phyloP scores from a whole-genome alignment of 2,113 vertebrate genomes.

The Pongo abelii region DNA sequence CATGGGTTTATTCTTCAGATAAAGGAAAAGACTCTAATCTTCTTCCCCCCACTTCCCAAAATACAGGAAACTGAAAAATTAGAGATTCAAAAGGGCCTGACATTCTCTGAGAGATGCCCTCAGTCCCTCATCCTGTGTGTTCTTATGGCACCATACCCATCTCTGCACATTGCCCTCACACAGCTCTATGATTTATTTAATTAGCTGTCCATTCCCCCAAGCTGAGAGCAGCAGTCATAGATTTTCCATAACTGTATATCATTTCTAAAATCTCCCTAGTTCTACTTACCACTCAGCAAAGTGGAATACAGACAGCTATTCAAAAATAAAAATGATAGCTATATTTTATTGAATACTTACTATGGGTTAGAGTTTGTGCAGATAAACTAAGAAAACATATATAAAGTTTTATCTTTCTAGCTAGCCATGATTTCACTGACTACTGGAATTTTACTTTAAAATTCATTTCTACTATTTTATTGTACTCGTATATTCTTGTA shows the following conservation, averaged over 20 bases:
- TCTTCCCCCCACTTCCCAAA: not conserved
- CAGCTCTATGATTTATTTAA: not conserved
- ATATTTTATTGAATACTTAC: not conserved
- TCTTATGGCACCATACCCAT: fast-evolving
- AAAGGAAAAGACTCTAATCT: not conserved
- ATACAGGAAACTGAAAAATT: not conserved
- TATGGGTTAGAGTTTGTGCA: not conserved
- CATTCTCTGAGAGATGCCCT: not conserved
- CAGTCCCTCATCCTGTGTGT: not conserved
- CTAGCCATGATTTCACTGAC: not conserved
- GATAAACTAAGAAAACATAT: not conserved
- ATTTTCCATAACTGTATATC: no score
- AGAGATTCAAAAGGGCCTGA: not conserved
- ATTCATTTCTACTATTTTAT: not conserved
- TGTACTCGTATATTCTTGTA: not conserved
- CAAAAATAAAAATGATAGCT: not conserved
- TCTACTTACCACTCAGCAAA: not conserved
- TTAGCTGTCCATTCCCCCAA: not conserved
- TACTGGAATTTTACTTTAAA: not conserved
- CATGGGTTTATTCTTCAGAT: not conserved
- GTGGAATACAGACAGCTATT: not conserved
- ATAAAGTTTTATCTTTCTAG: not conserved
- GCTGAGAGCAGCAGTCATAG: not conserved
- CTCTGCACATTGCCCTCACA: not conserved
- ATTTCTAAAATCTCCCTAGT: not conserved